Percentiles rank a stretch among this genome's conserved stretches.
These are phyloP conservation scores for Caenorhabditis imperialis DNA, from an alignment of 2,888 invertebrate genomes.

Conservation along the genomic window DNA sequence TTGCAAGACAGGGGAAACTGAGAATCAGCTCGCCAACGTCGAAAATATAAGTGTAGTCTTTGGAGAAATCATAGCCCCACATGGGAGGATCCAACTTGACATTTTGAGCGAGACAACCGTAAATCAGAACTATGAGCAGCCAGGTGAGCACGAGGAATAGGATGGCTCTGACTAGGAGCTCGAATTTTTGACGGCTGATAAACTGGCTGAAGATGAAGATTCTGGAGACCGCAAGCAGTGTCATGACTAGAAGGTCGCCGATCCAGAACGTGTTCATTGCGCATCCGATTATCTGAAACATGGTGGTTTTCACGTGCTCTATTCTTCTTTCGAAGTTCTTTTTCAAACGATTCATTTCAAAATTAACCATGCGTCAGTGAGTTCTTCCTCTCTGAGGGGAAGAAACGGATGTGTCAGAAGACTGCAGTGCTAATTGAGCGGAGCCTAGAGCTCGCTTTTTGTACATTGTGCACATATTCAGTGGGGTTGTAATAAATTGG, in stretches of 20 bases:
- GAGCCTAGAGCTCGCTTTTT: no score
- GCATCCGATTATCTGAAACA: slow-evolving; percentile 27
- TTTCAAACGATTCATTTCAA: no score
- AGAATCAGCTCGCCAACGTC: slow-evolving; percentile 13
- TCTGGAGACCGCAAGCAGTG: slow-evolving; percentile 33
- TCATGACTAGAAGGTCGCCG: slow-evolving; percentile 42
- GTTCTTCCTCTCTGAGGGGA: no score
- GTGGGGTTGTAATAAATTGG: no score
- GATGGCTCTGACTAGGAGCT: neutral
- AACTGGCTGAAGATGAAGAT: slow-evolving; percentile 24
- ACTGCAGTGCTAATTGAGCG: no score
- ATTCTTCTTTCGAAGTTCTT: no score
- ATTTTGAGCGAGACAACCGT: slow-evolving; percentile 29
- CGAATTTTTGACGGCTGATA: neutral
- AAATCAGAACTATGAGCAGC: slow-evolving; percentile 3
- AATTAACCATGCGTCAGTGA: no score
- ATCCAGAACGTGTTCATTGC: slow-evolving; percentile 36
- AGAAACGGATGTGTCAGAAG: slow-evolving; percentile 12
- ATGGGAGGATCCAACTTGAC: slow-evolving; percentile 12
- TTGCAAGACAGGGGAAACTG: slow-evolving; percentile 33
- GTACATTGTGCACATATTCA: no score
- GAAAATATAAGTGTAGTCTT: neutral
- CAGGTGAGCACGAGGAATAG: slow-evolving; percentile 9
- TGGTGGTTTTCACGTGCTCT: no score
- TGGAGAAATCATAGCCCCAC: slow-evolving; percentile 36